These are phyloP conservation scores for Beris chalybata DNA, from an alignment of 2,888 invertebrate species.

Conservation along the genomic window DNA sequence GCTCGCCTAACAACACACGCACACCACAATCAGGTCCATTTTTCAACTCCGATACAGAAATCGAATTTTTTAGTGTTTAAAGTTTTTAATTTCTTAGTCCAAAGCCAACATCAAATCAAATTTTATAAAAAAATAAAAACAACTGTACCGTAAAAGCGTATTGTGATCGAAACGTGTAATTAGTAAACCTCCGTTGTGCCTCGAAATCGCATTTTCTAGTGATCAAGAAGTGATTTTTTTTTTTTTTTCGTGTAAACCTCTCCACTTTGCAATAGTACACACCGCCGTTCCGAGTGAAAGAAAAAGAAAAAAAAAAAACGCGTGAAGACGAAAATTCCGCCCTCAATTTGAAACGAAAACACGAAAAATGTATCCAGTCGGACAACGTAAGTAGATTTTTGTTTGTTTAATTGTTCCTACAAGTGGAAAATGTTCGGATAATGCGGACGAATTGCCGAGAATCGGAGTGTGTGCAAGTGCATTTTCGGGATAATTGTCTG, in stretches of 20 bases:
- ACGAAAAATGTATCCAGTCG: conserved; percentile 65
- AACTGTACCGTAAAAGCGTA: conserved; percentile 30
- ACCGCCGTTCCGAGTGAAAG: conserved; percentile 7
- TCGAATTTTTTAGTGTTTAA: conserved; percentile 36
- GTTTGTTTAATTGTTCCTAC: too few relatives aligned
- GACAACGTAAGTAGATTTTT: conserved; percentile 63
- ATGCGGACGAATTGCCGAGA: too few relatives aligned
- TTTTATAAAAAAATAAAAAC: conserved; percentile 32
- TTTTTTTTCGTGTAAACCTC: background rate
- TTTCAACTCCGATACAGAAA: conserved; percentile 35
- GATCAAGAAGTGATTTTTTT: conserved; percentile 21
- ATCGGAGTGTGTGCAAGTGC: too few relatives aligned
- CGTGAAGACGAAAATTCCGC: conserved; percentile 10
- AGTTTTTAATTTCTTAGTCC: conserved; percentile 35
- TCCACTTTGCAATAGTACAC: conserved; percentile 1
- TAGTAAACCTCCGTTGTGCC: conserved; percentile 37
- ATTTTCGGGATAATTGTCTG: too few relatives aligned
- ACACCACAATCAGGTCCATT: conserved; percentile 34
- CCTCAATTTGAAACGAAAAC: conserved; percentile 1
- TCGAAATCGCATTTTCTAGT: conserved; percentile 24
- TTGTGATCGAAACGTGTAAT: conserved; percentile 36
- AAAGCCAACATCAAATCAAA: conserved; percentile 22
- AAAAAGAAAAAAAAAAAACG: background rate
- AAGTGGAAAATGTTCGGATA: too few relatives aligned
- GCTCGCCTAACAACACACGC: conserved; percentile 30